Base-by-base conservation (phyloP, 2,797 vertebrate genomes). In the Lepilemur septentrionalis region DNA sequence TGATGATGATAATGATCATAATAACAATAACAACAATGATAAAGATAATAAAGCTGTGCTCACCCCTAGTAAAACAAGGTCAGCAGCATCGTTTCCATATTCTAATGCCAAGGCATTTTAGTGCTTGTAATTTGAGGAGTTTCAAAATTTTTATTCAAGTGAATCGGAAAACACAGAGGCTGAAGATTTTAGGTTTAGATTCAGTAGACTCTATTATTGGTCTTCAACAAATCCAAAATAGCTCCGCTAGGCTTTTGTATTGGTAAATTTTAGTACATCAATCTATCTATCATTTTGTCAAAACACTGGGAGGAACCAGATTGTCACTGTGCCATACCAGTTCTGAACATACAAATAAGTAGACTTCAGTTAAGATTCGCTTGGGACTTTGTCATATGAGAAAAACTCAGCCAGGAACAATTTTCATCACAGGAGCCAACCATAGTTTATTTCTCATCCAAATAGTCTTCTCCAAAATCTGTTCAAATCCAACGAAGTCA, bases 181-280 rank as follows among this genome's bases (percentile, higher is more conserved):
- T 81, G 30, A 70, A 89, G 20, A 55, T 89, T 94, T 93, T 79
- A 73, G 61, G 28, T 61, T 91, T 93, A 32, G 2, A 46, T 32
- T 23, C 9, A 25, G 15, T 70, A 79, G 43, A 63, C 9, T 79
- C 81, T 93, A n/a, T 89, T 72, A 89, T 57, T 87, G 43, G 32
- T n/a, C 75, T 87, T 46, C 43, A 91, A n/a, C 32, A 85, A 94
- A 95, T 72, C 69, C 83, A 75, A 92, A 93, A 86, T 79, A 80
- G 46, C 41, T 52, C 76, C 18, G 2, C 9, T 41, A 48, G 69
- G 55, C 30, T 65, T 95, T 82, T 83, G 13, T 76, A 48, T 55
- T 52, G 80, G 38, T 61, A 73, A 55, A 38, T 95, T 67, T 87
- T 18, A 43, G 30, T 80, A 18, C 59, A 87, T 89, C 35, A 55